Conservation (phyloP, 2,888 invertebrate species). For the Meteorus colon region DNA sequence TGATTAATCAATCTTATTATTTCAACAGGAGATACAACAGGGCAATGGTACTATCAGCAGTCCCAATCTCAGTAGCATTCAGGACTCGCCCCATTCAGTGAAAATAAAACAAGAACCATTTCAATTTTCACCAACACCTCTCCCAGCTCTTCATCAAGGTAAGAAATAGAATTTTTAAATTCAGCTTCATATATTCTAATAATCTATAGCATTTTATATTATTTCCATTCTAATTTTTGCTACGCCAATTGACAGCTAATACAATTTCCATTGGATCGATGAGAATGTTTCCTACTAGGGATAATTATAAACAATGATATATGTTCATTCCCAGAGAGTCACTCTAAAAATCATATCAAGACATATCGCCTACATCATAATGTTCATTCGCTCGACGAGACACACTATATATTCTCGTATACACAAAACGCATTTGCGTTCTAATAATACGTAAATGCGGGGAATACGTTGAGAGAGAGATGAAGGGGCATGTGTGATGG, state of each 20-base stretch:
- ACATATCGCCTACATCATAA: slow-evolving; percentile 16
- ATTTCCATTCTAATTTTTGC: no score
- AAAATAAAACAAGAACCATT: slow-evolving; percentile 71
- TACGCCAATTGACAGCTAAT: no score
- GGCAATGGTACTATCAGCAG: slow-evolving; percentile 60
- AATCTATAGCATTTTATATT: no score
- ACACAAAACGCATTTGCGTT: slow-evolving; percentile 48
- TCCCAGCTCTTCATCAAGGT: slow-evolving; percentile 68
- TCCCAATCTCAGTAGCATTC: slow-evolving; percentile 58
- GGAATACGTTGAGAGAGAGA: slow-evolving; percentile 39
- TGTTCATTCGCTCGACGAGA: neutral
- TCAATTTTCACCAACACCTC: slow-evolving; percentile 62
- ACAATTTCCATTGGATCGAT: no score
- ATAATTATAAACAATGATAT: neutral
- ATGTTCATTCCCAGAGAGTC: neutral
- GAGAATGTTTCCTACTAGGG: neutral
- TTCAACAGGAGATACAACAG: slow-evolving; percentile 66
- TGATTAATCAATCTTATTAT: slow-evolving; percentile 21
- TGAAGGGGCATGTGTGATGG: slow-evolving; percentile 58
- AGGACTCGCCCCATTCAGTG: slow-evolving; percentile 61
- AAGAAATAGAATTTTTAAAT: slow-evolving; percentile 25
- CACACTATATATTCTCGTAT: neutral
- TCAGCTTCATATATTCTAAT: no score
- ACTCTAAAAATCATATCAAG: slow-evolving; percentile 5
- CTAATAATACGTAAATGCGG: slow-evolving; percentile 59